Base-by-base conservation (phyloP, 2,797 vertebrate genomes). In the Tachyglossus aculeatus region DNA sequence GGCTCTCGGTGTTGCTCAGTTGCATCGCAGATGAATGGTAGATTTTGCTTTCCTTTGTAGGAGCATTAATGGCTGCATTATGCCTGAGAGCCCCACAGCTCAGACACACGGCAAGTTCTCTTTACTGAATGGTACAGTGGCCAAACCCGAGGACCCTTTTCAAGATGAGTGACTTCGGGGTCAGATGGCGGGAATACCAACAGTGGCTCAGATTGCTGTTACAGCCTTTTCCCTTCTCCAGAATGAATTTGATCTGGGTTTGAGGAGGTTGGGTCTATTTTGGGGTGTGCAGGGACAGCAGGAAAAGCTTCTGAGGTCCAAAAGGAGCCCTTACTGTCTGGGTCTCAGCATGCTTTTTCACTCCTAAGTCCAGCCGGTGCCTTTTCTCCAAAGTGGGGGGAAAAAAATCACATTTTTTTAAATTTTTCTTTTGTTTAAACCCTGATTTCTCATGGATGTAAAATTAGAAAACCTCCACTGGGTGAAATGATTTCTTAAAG, bases 151-250 rank as follows among this genome's bases (percentile, higher is more conserved):
- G 0, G 1, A 45, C 52, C 29, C 11, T 47, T 48, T 66, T 58
- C 75, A 74, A 40, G 41, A 85, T 70, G 48, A 60, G 24, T 6
- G 1, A 54, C 29, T 13, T 50, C 50, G 78, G 70, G 43, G 55
- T 33, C 7, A 40, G 6, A 12, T 4, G 18, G 6, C 41, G 58
- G 43, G 69, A 45, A 64, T 6, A 48, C 0, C 7, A 14, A 77
- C 71, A 65, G 78, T 38, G 70, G 67, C 41, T 34, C 2, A 16
- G 55, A 36, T 29, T 21, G 24, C 43, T 58, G 4, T 7, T 36
- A 12, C 64, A 19, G 1, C 27, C 12, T 67, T 59, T 51, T 57
- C 56, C 48, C 54, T n/a, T 24, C 38, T 77, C 79, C 44, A n/a
- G 4, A 41, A 19, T 29, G 61, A 41, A 69, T 54, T 76, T 82